Evolutionary conservation across 1,140 invertebrate species (phyloP).

Genomic region (Pseudomyrmex flavicornis): DNA sequence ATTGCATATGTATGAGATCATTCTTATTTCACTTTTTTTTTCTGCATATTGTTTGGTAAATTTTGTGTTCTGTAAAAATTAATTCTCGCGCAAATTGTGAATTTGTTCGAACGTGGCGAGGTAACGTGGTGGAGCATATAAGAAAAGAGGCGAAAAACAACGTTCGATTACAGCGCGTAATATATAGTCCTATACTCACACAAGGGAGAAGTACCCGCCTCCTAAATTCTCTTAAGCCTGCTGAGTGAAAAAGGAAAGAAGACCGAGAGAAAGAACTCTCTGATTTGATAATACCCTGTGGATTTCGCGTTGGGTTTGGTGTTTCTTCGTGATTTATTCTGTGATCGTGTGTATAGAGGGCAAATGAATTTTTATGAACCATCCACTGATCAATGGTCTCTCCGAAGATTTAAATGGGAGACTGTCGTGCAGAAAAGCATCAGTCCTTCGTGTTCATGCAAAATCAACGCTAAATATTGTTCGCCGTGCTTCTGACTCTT

Average conservation of each 20-base stretch:
- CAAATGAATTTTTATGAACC: conserved; percentile 66
- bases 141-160: conserved; percentile 31
- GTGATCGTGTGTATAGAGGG: conserved; percentile 40
- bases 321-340: conserved; percentile 66
- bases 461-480: conserved; percentile 54
- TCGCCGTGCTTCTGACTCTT: conserved; percentile 12
- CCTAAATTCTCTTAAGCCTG: conserved; percentile 73
- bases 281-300: conserved; percentile 73
- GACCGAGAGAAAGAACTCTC: conserved; percentile 63
- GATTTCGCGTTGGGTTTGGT: conserved; percentile 69
- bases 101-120: conserved; percentile 1
- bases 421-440: conserved; percentile 4
- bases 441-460: conserved; percentile 6
- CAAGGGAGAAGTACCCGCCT: conserved; percentile 47
- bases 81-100: background rate
- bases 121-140: background rate
- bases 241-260: conserved; percentile 72
- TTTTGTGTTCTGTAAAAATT: background rate
- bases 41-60: background rate
- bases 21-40: background rate
- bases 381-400: background rate
- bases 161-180: conserved; percentile 58
- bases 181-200: conserved; percentile 47
- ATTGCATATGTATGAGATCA: background rate
- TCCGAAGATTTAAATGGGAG: conserved; percentile 46